Evolutionary conservation across 2,797 vertebrate genomes (phyloP), one percentile per base, ranked within the genome.

Genomic region (Bradypus variegatus): DNA sequence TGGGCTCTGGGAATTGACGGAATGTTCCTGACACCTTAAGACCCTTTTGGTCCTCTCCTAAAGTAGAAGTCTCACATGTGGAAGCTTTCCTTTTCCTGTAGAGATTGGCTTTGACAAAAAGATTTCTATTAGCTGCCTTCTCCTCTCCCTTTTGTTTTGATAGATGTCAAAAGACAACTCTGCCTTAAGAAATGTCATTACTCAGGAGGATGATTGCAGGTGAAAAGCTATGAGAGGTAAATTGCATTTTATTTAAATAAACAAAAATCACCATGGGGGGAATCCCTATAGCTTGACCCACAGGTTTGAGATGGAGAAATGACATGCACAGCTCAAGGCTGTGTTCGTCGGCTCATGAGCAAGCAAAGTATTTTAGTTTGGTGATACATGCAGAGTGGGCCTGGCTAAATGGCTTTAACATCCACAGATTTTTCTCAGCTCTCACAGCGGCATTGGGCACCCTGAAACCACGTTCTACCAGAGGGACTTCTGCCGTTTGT

Each of bases 111-210:
- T 55, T 92, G 75, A 70, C 25, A 62, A 86, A 82, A 82, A 60
- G 23, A 72, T 91, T 92, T 93, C 90, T 79, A 33, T 92, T 69
- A 90, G 62, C 84, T 31, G 58, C 23, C 27, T 64, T 38, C 53
- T 79, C 50, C 13, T 69, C 73, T 73, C 84, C 93, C 95, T 94
- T 97, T 94, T 96, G 92, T 96, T 96, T 92, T 95, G 96, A 96
- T 96, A 96, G 94, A 92, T 96, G 94, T 95, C 95, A 96, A 88
- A 88, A 95, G 92, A 95, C 70, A 95, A 91, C 31, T 85, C 93
- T 92, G 93, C 94, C 87, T 96, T 96, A 94, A 93, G 86, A 95
- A 94, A 90, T 96, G 94, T 95, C 96, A 97, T 97, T 96, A 96
- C 95, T 92, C 75, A 93, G 92, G 92, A 94, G 94, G 93, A 84